Conservation (phyloP, 1,140 invertebrate genomes). For the Colletes gigas region DNA sequence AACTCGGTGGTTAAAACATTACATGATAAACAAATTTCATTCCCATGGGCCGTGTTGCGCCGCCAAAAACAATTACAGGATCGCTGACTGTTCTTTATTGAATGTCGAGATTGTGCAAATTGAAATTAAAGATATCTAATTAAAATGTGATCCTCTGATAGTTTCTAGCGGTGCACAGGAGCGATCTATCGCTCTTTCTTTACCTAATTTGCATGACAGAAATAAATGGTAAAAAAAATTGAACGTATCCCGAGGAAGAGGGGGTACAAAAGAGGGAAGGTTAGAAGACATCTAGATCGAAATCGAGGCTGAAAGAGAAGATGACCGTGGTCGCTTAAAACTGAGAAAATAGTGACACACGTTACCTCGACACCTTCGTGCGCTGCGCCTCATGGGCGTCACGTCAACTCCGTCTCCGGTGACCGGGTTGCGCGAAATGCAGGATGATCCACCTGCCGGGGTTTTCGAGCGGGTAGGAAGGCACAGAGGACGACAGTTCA, state of each 20-base stretch:
- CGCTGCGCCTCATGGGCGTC: constrained; percentile 76
- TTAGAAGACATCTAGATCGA: no score
- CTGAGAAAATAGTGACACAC: constrained; percentile 46
- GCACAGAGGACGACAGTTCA: constrained; percentile 53
- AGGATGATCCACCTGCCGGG: constrained; percentile 78
- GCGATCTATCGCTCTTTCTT: background rate
- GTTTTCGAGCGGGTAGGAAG: constrained; percentile 49
- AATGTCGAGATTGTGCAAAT: no score
- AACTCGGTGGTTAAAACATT: background rate
- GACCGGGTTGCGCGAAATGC: constrained; percentile 82
- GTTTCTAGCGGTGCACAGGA: no score
- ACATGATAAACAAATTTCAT: background rate
- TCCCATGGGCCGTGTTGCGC: background rate
- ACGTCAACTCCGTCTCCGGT: constrained; percentile 82
- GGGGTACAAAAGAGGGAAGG: no score
- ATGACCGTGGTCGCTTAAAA: background rate
- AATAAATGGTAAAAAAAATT: background rate
- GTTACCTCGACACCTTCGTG: constrained; percentile 79
- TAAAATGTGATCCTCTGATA: background rate
- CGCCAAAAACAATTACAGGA: background rate
- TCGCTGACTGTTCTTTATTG: background rate
- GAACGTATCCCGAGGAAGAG: background rate
- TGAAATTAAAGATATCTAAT: no score
- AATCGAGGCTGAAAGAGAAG: background rate
- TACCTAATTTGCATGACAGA: background rate